phyloP scores from a whole-genome alignment of 2,797 vertebrate genomes.

The Alosa sapidissima region DNA sequence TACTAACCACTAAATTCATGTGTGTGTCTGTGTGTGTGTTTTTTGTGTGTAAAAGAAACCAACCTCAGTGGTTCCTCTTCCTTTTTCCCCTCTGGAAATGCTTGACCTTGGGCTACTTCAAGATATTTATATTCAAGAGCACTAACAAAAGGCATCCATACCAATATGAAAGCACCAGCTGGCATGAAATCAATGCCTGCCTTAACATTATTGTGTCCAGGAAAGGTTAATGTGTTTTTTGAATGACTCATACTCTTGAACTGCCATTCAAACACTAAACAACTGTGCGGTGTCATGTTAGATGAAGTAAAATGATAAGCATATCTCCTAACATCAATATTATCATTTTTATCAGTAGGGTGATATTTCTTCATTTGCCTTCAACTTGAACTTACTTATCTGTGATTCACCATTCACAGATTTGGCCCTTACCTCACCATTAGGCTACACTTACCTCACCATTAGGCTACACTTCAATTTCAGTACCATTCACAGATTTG shows the following conservation, averaged over 20 bases:
- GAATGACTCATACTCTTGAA: not conserved
- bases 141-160: not conserved
- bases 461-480: no score
- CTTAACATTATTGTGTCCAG: not conserved
- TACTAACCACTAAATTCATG: not conserved
- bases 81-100: not conserved
- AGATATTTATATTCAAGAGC: constrained; percentile 11
- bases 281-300: not conserved
- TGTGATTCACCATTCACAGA: no score
- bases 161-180: not conserved
- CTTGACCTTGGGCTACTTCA: not conserved
- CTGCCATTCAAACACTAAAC: not conserved
- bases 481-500: no score
- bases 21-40: not conserved
- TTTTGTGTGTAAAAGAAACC: not conserved
- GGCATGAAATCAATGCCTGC: not conserved
- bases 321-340: no score
- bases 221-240: not conserved
- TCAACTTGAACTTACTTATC: no score
- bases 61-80: constrained; percentile 1
- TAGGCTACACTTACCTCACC: no score
- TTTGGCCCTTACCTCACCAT: no score
- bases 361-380: no score
- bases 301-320: no score
- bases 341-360: no score